A percentile compares a stretch with the other conserved stretches of the same genome.
phyloP scores from a whole-genome alignment of 2,113 vertebrate species.

The Hippocampus zosterae region DNA sequence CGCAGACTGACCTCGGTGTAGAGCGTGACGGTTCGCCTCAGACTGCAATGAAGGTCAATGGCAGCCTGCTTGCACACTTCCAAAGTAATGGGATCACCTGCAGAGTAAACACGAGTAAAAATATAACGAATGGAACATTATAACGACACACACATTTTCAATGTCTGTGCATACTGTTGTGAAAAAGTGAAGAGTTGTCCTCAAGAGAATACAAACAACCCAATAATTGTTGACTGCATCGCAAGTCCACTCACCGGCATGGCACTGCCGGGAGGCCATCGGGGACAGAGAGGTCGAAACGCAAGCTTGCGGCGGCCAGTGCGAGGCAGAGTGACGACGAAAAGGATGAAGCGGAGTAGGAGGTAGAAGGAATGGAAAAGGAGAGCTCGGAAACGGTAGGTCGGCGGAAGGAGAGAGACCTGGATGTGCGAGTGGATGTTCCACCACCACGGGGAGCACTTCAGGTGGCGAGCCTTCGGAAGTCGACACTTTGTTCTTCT shows the following conservation, averaged over 20 bases:
- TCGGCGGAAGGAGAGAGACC: constrained; percentile 49
- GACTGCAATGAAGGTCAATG: constrained; percentile 48
- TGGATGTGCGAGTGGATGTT: constrained; percentile 37
- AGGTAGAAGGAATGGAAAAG: neutral
- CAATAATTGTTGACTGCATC: neutral
- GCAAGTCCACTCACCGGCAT: neutral
- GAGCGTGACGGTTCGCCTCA: constrained; percentile 48
- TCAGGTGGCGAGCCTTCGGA: constrained; percentile 32
- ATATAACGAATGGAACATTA: neutral
- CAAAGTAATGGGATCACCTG: constrained; percentile 55
- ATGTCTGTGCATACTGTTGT: constrained; percentile 14
- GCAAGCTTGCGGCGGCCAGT: constrained; percentile 10
- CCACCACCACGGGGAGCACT: constrained; percentile 55
- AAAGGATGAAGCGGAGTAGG: constrained; percentile 5
- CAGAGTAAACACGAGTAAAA: neutral
- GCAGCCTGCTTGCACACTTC: constrained; percentile 52
- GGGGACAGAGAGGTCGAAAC: constrained; percentile 24
- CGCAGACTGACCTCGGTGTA: constrained; percentile 50
- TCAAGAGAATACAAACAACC: neutral
- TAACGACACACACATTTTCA: neutral
- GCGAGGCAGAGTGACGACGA: constrained; percentile 1
- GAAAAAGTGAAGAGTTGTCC: neutral
- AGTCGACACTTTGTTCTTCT: constrained; percentile 5
- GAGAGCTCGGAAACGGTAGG: constrained; percentile 36
- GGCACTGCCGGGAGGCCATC: constrained; percentile 4